Base-by-base conservation (phyloP, 2,797 vertebrate species). In the Hemitrygon akajei region DNA sequence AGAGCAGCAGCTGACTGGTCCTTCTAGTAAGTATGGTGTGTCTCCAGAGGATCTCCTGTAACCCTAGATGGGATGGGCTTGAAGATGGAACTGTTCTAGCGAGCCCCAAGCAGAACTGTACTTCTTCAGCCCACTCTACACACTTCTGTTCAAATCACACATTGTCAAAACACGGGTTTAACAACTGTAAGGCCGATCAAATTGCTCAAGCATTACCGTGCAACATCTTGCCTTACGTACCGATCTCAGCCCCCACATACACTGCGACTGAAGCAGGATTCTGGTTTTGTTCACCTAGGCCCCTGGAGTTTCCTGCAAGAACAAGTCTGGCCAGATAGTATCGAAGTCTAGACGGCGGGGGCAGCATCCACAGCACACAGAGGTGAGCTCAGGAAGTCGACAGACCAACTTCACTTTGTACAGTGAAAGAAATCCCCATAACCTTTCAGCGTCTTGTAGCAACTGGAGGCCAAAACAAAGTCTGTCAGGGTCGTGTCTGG, bases 221-320 rank as follows among this genome's bases (percentile, higher is more conserved):
- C n/a, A 37, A 18, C 14, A 56, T 56, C 69, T 58, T 16, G 30
- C n/a, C 40, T 76, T 56, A n/a, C 40, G 16, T 58, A n/a, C 14
- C 30, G 27, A 93, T 7, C 91, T 76, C 91, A 75, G 34, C 4
- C 37, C 20, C 22, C 91, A 22, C 22, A 11, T 27, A 40, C 22
- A 71, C 1, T 22, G 56, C 22, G 12, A 16, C 18, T 76, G 40
- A 73, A 93, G 47, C 30, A 25, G 56, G 4, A n/a, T 93, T 92
- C 93, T 95, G 94, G 34, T 84, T 94, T 93, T 94, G 80, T 94
- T 94, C 94, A 71, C 94, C n/a, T 95, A 99, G 98, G 96, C 97
- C 95, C 96, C 96, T 97, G 96, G 97, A 96, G 95, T 96, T 95
- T 95, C 97, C 96, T 96, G 97, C 97, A 97, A 97, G 96, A 96